Evolutionary conservation across 2,888 invertebrate species (phyloP).

Genomic region (Daptonema setosum): DNA sequence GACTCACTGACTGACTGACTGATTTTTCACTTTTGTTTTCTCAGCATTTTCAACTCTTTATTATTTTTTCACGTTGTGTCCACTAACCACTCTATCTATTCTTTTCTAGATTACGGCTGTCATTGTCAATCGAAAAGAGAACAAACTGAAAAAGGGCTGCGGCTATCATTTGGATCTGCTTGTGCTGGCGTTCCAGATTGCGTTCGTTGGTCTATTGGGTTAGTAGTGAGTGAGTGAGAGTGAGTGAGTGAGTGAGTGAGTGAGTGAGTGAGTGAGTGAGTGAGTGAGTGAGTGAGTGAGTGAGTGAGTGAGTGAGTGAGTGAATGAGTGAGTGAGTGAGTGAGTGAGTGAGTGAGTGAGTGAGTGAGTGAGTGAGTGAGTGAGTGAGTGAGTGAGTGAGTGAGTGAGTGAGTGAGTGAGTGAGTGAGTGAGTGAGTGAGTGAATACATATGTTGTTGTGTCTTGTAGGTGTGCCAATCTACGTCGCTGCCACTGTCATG

Average conservation of each 20-base stretch:
- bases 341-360: not conserved
- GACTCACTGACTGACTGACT: no score
- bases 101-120: conserved; percentile 98
- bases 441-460: not conserved
- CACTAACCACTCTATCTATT: no score
- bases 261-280: not conserved
- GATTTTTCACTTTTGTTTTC: no score
- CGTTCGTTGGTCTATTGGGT: conserved; percentile 71
- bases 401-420: no score
- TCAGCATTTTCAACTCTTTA: no score
- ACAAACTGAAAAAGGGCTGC: conserved; percentile 75
- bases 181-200: conserved; percentile 61
- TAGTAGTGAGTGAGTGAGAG: no score
- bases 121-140: conserved; percentile 90
- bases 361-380: not conserved
- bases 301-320: not conserved
- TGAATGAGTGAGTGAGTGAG: not conserved
- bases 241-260: not conserved
- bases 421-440: not conserved
- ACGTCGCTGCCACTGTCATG: conserved; percentile 76
- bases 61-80: no score
- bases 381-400: not conserved
- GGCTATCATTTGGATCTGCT: conserved; percentile 88
- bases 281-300: not conserved
- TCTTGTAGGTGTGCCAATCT: conserved; percentile 41